phyloP scores from a whole-genome alignment of 2,113 vertebrate species.

The Rhynchopsitta pachyrhyncha region DNA sequence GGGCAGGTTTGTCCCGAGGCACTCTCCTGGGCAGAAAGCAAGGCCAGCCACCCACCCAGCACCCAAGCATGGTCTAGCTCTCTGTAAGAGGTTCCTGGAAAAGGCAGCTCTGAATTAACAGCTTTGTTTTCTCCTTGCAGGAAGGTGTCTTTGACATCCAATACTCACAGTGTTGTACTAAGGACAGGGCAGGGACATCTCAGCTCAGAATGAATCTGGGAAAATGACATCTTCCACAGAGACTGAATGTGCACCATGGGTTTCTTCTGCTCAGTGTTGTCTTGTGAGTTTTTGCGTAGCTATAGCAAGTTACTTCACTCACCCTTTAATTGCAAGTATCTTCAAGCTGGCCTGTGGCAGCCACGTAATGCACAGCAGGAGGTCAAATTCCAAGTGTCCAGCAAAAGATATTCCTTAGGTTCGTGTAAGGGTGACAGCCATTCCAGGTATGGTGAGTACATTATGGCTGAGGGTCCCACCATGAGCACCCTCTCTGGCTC shows the following conservation, averaged over 20 bases:
- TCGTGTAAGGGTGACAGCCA: accelerated
- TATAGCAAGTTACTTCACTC: not conserved
- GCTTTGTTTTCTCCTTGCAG: not conserved
- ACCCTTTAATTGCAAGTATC: not conserved
- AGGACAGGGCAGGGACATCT: not conserved
- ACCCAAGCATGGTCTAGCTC: not conserved
- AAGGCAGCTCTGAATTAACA: not conserved
- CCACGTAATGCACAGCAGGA: not conserved
- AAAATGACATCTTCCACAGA: not conserved
- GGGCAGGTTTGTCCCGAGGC: not conserved
- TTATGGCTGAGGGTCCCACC: not conserved
- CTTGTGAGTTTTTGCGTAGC: not conserved
- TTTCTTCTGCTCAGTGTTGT: not conserved
- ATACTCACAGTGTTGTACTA: not conserved
- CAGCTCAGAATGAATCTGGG: not conserved
- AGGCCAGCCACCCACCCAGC: not conserved
- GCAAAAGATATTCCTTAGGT: not conserved
- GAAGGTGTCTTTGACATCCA: not conserved
- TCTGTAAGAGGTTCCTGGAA: not conserved
- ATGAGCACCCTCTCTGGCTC: accelerated
- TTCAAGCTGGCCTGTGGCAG: not conserved
- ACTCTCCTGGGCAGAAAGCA: not conserved
- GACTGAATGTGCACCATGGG: not conserved
- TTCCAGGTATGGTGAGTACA: accelerated
- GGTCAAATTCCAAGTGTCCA: not conserved